Evolutionary conservation across 2,888 invertebrate genomes (phyloP), one percentile per base, ranked within the genome.

Genomic region (Cheilosia grossa): DNA sequence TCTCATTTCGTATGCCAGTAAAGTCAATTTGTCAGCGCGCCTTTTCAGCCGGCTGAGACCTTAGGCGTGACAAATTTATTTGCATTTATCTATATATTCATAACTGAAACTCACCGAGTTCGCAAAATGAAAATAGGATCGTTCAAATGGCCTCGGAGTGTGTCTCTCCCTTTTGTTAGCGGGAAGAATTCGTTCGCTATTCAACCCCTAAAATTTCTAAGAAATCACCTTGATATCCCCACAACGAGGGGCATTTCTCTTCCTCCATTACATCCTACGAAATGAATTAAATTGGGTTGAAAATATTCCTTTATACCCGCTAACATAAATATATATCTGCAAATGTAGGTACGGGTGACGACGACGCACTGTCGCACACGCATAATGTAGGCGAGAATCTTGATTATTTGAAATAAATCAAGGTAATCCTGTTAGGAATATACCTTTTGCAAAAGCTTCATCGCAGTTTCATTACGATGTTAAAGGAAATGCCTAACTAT

Each of bases 381-480:
- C 37, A 27, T 27, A 24, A 6, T 30, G 7, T 56, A 67, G 64
- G 78, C 67, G 56, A 21, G 63, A 67, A 78, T 78, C 82, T 82
- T 72, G 82, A 82, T 78, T 82, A 73, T 78, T 82, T 69, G 78
- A 78, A 82, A 82, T 82, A 82, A 82, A 82, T 82, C 82, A 82
- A 73, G 78, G 72, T 82, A 78, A 78, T 82, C 73, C 78, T 82
- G 67, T 67, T 51, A 56, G 49, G 64, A 77, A 66, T 73, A 66
- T 67, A 58, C 37, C 44, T 73, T 37, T 58, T 49, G 44, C 53
- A 37, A 67, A 58, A 61, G 77, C 59, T 82, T 78, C 63, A 63
- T 67, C 75, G 21, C 21, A 61, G 63, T 72, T 70, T 53, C 59
- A 67, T 77, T 77, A 53, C 42, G 37, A 75, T 70, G n/a, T 81